Evolutionary conservation across 2,797 vertebrate genomes (phyloP), one percentile per base, ranked within the genome.

Genomic region (Microctenopoma stevenorrisi): DNA sequence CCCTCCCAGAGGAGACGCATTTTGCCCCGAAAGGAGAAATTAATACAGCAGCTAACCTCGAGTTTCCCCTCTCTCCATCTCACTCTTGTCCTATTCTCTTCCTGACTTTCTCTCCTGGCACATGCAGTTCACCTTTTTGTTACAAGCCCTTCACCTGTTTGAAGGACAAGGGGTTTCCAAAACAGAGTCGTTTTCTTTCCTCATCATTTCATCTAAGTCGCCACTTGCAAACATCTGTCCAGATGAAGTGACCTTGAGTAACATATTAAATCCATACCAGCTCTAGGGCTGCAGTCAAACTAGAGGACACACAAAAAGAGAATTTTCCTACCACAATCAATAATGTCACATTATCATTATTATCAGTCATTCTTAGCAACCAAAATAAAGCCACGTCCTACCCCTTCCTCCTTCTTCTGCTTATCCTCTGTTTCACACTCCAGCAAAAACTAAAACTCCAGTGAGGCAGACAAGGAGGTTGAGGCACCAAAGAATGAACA

Each of bases 1-100:
- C 64, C 64, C 64, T 91, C 87, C 80, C 83, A 2, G 0, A 60
- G 68, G 87, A 92, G 80, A 90, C 82, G 79, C 81, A 89, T 93
- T 94, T 90, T 92, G 92, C 88, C 74, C 90, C 15, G 89, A 94
- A 93, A 93, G 93, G 85, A 87, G 92, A 94, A 94, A 94, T 93
- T 61, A 94, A 94, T 94, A 93, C 89, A 86, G 52, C 82, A 30
- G 63, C 82, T 85, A 86, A 88, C 76, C 88, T 86, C 69, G 3
- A 61, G 62, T 85, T 67, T 78, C 44, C 48, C 50, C 54, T 74
- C 56, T 57, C 44, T 74, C 71, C 26, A 46, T 50, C 68, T 68
- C 71, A 70, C 64, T 72, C 38, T 48, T 33, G 3, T 51, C 47
- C 59, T 33, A 4, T 51, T 44, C 59, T 62, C 52, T 73, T 59